Base-by-base conservation (phyloP, 2,888 invertebrate species). In the Tanypteryx hageni region DNA sequence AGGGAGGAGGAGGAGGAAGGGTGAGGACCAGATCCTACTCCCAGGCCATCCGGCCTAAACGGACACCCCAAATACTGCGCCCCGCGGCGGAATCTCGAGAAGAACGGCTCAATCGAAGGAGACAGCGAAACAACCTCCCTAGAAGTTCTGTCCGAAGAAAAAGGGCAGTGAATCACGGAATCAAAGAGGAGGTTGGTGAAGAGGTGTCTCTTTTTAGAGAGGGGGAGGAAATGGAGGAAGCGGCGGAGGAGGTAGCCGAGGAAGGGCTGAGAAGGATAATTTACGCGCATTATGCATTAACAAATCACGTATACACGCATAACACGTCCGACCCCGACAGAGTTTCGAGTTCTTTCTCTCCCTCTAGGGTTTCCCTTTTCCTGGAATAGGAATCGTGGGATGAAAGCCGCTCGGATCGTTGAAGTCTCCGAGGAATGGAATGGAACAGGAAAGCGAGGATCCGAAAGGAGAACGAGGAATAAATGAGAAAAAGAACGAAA, bases 261-360 rank as follows among this genome's bases (percentile, higher is more conserved):
- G 44, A 11, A 44, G 89, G 57, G n/a, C 14, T 44, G 11, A 57
- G 57, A n/a, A 18, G 44, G 89, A 89, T 89, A 56, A 89, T 68
- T 68, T 68, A 89, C 64, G 31, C 44, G 89, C 44, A 44, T 89
- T 68, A 64, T n/a, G 44, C 16, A 64, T n/a, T 89, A 89, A 89
- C 83, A 83, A 83, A 44, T 83, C 83, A 44, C 83, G 44, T n/a
- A 44, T 56, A 57, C 44, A 83, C 56, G 83, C 16, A 83, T n/a
- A 83, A 83, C 64, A 31, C 76, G 76, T 76, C 76, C 22, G 76
- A 76, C 76, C 27, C 76, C 76, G 76, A 76, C 76, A 0, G 76
- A 4, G 76, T 64, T 64, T 14, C 64, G 18, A 64, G 64, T 68
- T 44, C 44, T 44, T 44, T 44, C 44, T 44, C 44, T 44, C 44